Conservation (phyloP, 1,140 invertebrate species). For the Panagrolaimus sp. region DNA sequence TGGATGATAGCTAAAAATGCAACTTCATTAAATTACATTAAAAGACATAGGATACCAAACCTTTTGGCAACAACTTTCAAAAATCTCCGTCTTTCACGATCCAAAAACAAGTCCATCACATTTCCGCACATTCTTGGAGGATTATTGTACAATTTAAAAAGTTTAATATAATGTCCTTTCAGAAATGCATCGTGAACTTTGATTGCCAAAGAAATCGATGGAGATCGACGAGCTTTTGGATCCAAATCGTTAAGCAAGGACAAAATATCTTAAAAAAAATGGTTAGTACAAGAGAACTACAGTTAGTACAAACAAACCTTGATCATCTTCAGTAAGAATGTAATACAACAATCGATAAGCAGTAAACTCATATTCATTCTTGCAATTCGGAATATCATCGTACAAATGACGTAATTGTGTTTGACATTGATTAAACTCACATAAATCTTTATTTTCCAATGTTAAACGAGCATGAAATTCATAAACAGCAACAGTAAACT, state of each 20-base stretch:
- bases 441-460: slow-evolving; percentile 85
- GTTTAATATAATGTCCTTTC: slow-evolving; percentile 78
- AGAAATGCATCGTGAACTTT: slow-evolving; percentile 81
- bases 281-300: not conserved
- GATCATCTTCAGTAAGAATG: slow-evolving; percentile 88
- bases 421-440: slow-evolving; percentile 97
- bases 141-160: slow-evolving; percentile 76
- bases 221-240: slow-evolving; percentile 64
- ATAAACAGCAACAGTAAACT: slow-evolving; percentile 89
- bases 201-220: slow-evolving; percentile 78
- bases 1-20: not conserved
- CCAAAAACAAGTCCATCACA: slow-evolving; percentile 91
- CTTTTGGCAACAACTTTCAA: slow-evolving; percentile 67
- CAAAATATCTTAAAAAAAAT: not conserved
- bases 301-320: slow-evolving; percentile 68
- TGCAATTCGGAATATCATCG: slow-evolving; percentile 67
- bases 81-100: slow-evolving; percentile 79
- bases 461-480: slow-evolving; percentile 94
- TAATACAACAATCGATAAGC: slow-evolving; percentile 91
- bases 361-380: slow-evolving; percentile 78
- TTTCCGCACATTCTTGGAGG: slow-evolving; percentile 86
- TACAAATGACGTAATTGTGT: slow-evolving; percentile 90
- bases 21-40: slow-evolving; percentile 27
- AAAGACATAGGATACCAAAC: not conserved
- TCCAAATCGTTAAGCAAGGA: not conserved